Evolutionary conservation across 2,797 vertebrate species (phyloP).

Genomic region (Peromyscus aztecus): DNA sequence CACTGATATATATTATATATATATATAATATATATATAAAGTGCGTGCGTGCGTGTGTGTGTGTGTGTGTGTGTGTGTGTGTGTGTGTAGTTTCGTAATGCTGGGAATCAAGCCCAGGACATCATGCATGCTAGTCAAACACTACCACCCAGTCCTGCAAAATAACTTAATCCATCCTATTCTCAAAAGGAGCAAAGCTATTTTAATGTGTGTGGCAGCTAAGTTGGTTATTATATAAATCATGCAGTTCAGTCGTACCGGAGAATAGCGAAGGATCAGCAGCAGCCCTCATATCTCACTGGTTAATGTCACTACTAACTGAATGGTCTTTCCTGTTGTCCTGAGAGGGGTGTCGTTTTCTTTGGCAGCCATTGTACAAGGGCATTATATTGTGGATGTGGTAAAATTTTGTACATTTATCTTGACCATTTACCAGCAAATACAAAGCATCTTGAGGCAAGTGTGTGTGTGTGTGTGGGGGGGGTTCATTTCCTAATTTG

Average conservation of each 20-base stretch:
- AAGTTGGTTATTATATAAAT: background rate
- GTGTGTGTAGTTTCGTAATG: background rate
- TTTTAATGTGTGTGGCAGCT: background rate
- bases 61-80: background rate
- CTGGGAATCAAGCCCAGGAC: background rate
- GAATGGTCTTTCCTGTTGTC: background rate
- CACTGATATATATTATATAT: background rate
- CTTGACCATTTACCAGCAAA: background rate
- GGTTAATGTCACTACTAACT: background rate
- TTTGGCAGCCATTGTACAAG: background rate
- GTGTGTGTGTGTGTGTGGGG: no score
- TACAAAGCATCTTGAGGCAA: background rate
- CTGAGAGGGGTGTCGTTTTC: background rate
- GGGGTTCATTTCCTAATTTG: background rate
- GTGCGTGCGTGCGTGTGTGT: background rate
- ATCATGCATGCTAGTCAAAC: background rate
- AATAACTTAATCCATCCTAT: background rate
- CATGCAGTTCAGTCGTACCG: background rate
- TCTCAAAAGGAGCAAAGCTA: background rate
- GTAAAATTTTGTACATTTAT: background rate
- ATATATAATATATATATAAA: no score
- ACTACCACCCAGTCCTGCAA: background rate
- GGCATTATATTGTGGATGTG: background rate
- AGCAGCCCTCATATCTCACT: background rate
- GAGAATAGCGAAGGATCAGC: background rate